Conservation (phyloP, 1,140 invertebrate species). For the Macrobrachium nipponense region DNA sequence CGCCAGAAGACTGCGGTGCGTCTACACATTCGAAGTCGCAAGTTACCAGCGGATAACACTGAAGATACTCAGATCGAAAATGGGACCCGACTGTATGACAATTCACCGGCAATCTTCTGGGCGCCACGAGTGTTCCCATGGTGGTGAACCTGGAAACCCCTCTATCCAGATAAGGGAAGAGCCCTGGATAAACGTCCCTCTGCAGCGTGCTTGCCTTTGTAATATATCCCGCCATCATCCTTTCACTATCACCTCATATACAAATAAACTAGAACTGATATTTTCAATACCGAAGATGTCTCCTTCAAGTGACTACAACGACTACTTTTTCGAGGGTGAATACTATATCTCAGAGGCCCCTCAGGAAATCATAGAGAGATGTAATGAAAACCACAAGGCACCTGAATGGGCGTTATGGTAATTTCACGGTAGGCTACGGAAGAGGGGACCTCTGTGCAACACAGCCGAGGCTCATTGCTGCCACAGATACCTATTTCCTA, state of each 20-base stretch:
- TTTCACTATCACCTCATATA: slow-evolving; percentile 59
- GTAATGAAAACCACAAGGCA: slow-evolving; percentile 49
- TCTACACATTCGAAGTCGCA: slow-evolving; percentile 58
- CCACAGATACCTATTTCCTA: slow-evolving; percentile 54
- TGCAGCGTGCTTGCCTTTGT: slow-evolving; percentile 57
- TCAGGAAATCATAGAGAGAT: slow-evolving; percentile 27
- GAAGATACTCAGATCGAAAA: slow-evolving; percentile 55
- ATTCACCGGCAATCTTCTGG: slow-evolving; percentile 53
- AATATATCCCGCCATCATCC: slow-evolving; percentile 47
- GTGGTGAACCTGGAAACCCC: slow-evolving; percentile 44
- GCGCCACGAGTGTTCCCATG: slow-evolving; percentile 59
- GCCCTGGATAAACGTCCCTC: slow-evolving; percentile 44
- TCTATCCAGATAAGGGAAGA: slow-evolving; percentile 57
- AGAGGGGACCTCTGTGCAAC: slow-evolving; percentile 56
- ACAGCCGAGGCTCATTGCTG: slow-evolving; percentile 56
- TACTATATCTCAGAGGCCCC: slow-evolving; percentile 52
- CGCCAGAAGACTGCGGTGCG: slow-evolving; percentile 49
- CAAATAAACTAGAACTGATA: slow-evolving; percentile 46
- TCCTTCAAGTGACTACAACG: slow-evolving; percentile 53
- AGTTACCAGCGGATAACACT: slow-evolving; percentile 53
- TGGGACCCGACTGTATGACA: slow-evolving; percentile 58
- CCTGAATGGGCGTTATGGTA: slow-evolving; percentile 47
- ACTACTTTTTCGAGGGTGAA: slow-evolving; percentile 62
- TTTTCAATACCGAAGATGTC: slow-evolving; percentile 60
- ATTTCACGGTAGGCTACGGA: slow-evolving; percentile 62